A percentile compares a stretch with the other conserved stretches of the same genome.
Conservation (phyloP, 2,797 vertebrate genomes). For the Microhierax caerulescens region DNA sequence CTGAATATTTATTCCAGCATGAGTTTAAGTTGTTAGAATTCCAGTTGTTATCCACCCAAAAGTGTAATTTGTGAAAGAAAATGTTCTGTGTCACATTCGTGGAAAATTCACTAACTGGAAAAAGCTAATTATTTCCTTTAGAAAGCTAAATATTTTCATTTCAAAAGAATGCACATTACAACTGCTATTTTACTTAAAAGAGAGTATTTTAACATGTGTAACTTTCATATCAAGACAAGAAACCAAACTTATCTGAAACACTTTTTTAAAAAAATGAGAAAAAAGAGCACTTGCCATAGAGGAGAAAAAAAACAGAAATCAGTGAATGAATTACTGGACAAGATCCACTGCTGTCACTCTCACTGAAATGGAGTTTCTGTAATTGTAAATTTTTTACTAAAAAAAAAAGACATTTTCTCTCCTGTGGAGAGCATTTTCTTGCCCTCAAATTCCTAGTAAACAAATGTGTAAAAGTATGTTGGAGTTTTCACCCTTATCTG, state of each 20-base stretch:
- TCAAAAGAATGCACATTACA: neutral
- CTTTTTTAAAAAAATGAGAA: neutral
- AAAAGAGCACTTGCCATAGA: neutral
- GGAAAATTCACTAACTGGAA: neutral
- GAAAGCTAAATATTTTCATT: neutral
- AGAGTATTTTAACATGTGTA: neutral
- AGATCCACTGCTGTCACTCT: neutral
- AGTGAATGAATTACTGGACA: neutral
- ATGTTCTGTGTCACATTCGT: fast-evolving
- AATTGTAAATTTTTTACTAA: neutral
- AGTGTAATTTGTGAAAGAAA: neutral
- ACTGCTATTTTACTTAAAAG: neutral
- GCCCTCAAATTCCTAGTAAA: neutral
- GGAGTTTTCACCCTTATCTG: no score
- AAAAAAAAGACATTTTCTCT: neutral
- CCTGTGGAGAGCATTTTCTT: neutral
- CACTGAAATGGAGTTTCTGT: neutral
- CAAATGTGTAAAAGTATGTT: no score
- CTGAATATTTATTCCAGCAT: neutral
- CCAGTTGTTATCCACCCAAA: neutral
- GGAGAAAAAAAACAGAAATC: fast-evolving
- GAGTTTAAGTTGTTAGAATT: neutral
- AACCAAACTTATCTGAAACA: neutral
- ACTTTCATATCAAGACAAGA: neutral
- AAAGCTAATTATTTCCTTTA: neutral